Conservation (phyloP, 1,140 invertebrate genomes). For the Lordiphosa collinella region DNA sequence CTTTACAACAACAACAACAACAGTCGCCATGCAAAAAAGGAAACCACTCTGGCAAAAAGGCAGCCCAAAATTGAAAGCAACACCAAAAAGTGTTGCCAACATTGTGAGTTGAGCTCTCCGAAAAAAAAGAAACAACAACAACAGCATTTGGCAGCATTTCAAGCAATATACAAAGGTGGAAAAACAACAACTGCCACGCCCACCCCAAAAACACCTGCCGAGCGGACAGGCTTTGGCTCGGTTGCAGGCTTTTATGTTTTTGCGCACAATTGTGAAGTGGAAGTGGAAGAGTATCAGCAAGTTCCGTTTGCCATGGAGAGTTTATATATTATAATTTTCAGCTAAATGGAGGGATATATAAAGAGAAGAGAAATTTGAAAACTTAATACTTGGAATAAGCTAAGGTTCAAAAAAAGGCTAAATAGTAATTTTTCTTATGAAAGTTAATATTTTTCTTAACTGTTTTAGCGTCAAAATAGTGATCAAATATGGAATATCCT, state of each 20-base stretch:
- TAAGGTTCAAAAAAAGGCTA: too few relatives aligned
- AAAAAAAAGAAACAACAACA: slow-evolving; percentile 6
- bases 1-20: slow-evolving; percentile 38
- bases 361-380: too few relatives aligned
- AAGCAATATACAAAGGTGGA: slow-evolving; percentile 2
- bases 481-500: too few relatives aligned
- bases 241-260: slow-evolving; percentile 3
- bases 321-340: too few relatives aligned
- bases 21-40: slow-evolving; percentile 36
- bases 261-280: neutral
- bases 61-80: slow-evolving; percentile 69
- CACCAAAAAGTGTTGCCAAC: slow-evolving; percentile 59
- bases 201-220: slow-evolving; percentile 3
- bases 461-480: too few relatives aligned
- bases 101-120: neutral
- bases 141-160: slow-evolving; percentile 37
- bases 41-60: slow-evolving; percentile 33
- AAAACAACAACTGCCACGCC: slow-evolving; percentile 10
- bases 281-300: slow-evolving; percentile 1
- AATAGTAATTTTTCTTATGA: too few relatives aligned
- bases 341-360: too few relatives aligned
- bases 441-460: too few relatives aligned
- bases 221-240: neutral
- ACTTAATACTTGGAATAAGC: too few relatives aligned
- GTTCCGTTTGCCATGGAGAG: neutral